Evolutionary conservation across 2,888 invertebrate genomes (phyloP).

Genomic region (Netelia melanura): DNA sequence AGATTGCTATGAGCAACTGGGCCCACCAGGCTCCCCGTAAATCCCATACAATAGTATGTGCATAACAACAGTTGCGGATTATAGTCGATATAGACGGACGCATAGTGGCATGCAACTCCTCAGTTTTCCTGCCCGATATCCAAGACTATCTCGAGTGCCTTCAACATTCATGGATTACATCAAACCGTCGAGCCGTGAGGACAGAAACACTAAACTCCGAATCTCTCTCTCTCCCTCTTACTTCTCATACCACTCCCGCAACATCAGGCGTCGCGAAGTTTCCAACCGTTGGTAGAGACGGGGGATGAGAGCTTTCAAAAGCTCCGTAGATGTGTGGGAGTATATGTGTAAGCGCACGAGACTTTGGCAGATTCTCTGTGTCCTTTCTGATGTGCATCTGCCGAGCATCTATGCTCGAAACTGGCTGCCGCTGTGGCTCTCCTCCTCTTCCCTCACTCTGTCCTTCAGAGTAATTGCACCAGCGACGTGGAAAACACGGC

Average conservation of each 20-base stretch:
- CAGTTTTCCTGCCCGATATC: constrained; percentile 63
- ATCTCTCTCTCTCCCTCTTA: not conserved
- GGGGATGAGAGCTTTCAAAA: constrained; percentile 71
- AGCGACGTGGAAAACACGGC: constrained; percentile 65
- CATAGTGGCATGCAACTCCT: constrained; percentile 40
- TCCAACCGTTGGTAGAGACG: constrained; percentile 52
- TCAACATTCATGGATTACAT: constrained; percentile 76
- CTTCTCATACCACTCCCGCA: constrained; percentile 68
- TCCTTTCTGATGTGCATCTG: constrained; percentile 51
- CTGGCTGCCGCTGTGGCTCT: constrained; percentile 16
- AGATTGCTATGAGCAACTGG: too few relatives aligned
- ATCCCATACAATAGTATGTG: too few relatives aligned
- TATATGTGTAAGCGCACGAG: constrained; percentile 47
- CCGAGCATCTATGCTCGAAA: constrained; percentile 37
- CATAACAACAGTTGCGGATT: too few relatives aligned
- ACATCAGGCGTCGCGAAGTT: constrained; percentile 76
- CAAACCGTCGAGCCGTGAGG: constrained; percentile 74
- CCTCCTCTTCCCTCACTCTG: constrained; percentile 34
- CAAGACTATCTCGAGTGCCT: constrained; percentile 28
- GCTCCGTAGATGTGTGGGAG: constrained; percentile 57
- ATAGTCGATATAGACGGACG: not conserved
- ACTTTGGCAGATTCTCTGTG: constrained; percentile 67
- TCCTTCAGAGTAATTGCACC: constrained; percentile 62
- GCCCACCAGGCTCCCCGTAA: too few relatives aligned
- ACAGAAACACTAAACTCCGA: constrained; percentile 23